A percentile compares a stretch with the other conserved stretches of the same genome.
These are phyloP conservation scores for Drosophila miranda DNA, from an alignment of 1,140 invertebrate genomes.

Conservation along the genomic window DNA sequence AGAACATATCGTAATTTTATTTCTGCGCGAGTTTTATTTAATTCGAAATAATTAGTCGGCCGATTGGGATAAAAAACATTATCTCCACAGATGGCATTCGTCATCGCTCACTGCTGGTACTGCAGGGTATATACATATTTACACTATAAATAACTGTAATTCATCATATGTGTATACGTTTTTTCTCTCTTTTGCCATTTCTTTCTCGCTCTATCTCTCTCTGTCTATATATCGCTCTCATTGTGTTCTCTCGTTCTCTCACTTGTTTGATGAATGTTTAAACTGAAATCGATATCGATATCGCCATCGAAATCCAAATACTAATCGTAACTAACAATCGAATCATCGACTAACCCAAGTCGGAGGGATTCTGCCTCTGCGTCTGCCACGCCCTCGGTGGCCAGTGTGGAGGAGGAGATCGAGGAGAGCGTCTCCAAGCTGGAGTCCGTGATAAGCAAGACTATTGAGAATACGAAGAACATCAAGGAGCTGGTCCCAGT, in stretches of 20 bases:
- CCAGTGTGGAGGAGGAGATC: no score
- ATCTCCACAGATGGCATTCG: no score
- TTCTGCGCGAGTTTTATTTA: no score
- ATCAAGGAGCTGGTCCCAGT: no score
- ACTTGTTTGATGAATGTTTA: neutral
- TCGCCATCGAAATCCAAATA: conserved; percentile 8
- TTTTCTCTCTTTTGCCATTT: conserved; percentile 62
- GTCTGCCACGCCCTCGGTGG: conserved; percentile 13
- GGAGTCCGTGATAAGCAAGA: no score
- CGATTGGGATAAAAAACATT: no score
- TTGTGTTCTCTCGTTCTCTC: conserved; percentile 37
- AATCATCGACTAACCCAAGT: conserved; percentile 27
- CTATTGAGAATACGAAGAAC: no score
- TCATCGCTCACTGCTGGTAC: no score
- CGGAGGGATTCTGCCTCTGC: conserved; percentile 23
- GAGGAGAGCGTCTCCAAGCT: no score
- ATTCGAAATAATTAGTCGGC: no score
- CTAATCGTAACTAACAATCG: conserved; percentile 31
- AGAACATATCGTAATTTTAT: no score
- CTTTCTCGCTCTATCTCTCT: conserved; percentile 47
- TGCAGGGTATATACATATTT: no score
- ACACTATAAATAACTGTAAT: conserved; percentile 49
- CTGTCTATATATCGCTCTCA: conserved; percentile 42
- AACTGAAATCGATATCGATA: conserved; percentile 8
- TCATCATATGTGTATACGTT: conserved; percentile 74